Percentiles rank a stretch among this genome's conserved stretches.
These are phyloP conservation scores for Pristionchus pacificus DNA, from an alignment of 1,140 invertebrate genomes.

Conservation along the genomic window DNA sequence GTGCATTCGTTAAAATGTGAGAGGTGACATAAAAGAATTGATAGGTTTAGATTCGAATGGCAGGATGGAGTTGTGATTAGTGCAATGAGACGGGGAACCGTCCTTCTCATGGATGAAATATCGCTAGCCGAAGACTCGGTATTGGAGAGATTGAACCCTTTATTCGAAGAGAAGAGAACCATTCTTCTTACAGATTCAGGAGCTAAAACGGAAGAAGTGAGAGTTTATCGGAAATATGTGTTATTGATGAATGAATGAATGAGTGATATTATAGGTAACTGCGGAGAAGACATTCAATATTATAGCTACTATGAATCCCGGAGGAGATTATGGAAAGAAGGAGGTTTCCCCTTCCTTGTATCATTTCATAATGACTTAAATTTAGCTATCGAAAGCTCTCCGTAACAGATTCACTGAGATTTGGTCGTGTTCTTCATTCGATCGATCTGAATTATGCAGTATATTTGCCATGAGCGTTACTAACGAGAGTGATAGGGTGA, in stretches of 20 bases:
- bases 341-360: conserved; percentile 70
- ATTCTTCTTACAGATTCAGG: conserved; percentile 73
- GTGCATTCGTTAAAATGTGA: no score
- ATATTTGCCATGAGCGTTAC: conserved; percentile 67
- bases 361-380: conserved; percentile 12
- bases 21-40: not conserved
- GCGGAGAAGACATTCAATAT: conserved; percentile 80
- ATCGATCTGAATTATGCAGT: conserved; percentile 69
- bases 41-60: conserved; percentile 83
- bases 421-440: conserved; percentile 79
- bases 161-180: conserved; percentile 86
- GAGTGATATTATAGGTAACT: not conserved
- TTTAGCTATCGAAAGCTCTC: conserved; percentile 83
- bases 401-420: conserved; percentile 97
- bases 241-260: conserved; percentile 25
- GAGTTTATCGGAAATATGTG: no score
- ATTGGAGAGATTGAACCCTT: conserved; percentile 89
- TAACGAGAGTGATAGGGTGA: conserved; percentile 15
- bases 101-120: conserved; percentile 97
- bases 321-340: conserved; percentile 98
- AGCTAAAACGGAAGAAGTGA: conserved; percentile 63
- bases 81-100: conserved; percentile 79
- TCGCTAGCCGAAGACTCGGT: conserved; percentile 98
- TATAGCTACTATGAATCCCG: conserved; percentile 98
- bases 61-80: conserved; percentile 87